Evolutionary conservation across 2,888 invertebrate genomes (phyloP).

Genomic region (Resseliella maxima): DNA sequence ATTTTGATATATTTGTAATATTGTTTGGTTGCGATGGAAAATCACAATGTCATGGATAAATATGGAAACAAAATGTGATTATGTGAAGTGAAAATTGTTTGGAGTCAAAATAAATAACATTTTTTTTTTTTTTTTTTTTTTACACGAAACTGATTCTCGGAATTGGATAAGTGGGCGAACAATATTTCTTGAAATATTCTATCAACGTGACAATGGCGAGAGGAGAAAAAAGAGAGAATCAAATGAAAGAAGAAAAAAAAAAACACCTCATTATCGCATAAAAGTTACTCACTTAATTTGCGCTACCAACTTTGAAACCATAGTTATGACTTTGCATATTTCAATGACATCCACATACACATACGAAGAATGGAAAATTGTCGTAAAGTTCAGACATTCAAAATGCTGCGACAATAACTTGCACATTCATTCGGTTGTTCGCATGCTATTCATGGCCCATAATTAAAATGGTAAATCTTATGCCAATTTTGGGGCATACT

Average conservation of each 20-base stretch:
- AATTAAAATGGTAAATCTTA: slow-evolving; percentile 3
- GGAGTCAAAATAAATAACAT: neutral
- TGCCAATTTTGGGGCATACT: slow-evolving; percentile 8
- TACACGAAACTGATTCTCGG: neutral
- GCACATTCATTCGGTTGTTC: neutral
- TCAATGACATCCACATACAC: neutral
- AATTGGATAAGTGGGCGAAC: neutral
- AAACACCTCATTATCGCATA: neutral
- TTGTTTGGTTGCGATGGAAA: neutral
- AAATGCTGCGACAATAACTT: neutral
- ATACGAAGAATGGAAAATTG: neutral
- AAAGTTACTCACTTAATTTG: slow-evolving; percentile 37
- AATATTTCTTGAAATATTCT: neutral
- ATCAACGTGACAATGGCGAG: neutral
- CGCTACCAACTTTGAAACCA: neutral
- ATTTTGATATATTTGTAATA: too few relatives aligned
- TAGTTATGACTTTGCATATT: neutral
- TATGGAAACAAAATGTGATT: neutral
- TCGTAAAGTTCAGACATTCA: neutral
- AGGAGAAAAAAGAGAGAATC: neutral
- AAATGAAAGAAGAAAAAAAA: neutral
- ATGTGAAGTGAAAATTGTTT: neutral
- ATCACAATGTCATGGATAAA: neutral
- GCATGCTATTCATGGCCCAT: neutral
- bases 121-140: too few relatives aligned